phyloP scores from a whole-genome alignment of 2,113 vertebrate genomes.

The Tautogolabrus adspersus region DNA sequence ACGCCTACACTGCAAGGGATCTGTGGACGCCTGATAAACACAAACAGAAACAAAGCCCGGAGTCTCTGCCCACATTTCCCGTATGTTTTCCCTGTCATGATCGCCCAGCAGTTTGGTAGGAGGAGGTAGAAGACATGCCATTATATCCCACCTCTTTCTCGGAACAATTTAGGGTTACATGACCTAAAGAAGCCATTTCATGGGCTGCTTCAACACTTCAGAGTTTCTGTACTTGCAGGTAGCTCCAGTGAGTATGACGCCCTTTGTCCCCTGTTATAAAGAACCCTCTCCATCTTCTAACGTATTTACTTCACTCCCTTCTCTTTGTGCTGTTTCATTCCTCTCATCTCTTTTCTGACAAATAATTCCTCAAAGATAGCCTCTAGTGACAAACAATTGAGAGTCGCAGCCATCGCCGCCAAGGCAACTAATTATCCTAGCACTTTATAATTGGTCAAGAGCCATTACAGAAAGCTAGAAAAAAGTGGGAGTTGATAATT shows the following conservation, averaged over 20 bases:
- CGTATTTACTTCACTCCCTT: neutral
- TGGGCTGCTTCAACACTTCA: conserved; percentile 26
- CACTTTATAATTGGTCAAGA: conserved; percentile 66
- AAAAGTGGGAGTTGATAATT: conserved; percentile 68
- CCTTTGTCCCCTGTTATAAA: neutral
- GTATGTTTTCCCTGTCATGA: conserved; percentile 66
- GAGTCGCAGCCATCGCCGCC: conserved; percentile 15
- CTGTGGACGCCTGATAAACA: conserved; percentile 81
- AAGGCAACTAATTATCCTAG: conserved; percentile 60
- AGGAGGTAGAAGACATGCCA: conserved; percentile 43
- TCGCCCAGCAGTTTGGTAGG: conserved; percentile 34
- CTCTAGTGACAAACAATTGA: conserved; percentile 52
- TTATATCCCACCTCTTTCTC: conserved; percentile 40
- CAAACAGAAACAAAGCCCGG: conserved; percentile 75
- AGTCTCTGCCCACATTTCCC: conserved; percentile 78
- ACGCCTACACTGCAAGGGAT: conserved; percentile 79
- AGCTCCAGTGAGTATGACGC: neutral
- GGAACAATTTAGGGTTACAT: conserved; percentile 40
- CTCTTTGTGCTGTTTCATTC: conserved; percentile 28
- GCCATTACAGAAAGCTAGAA: conserved; percentile 54
- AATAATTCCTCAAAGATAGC: conserved; percentile 46
- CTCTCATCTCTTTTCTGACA: conserved; percentile 23
- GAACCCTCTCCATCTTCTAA: conserved; percentile 14
- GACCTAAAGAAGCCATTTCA: conserved; percentile 51
- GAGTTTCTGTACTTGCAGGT: conserved; percentile 26